These are phyloP conservation scores for Phenacoccus solenopsis DNA, from an alignment of 1,140 invertebrate species.

Conservation along the genomic window DNA sequence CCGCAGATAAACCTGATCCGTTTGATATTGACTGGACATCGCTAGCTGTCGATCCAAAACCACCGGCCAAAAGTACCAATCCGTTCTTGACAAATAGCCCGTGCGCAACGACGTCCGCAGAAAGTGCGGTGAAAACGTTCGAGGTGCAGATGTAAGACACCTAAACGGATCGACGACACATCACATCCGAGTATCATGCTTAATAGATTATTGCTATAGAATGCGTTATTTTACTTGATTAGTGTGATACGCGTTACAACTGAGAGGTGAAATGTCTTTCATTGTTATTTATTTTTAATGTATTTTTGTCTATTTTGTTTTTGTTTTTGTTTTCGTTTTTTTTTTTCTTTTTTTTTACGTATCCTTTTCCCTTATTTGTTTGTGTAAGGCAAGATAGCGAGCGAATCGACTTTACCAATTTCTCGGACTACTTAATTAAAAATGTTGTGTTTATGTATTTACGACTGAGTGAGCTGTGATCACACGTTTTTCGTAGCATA, in stretches of 20 bases:
- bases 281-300: background rate
- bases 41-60: slow-evolving; percentile 30
- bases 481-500: background rate
- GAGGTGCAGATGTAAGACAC: slow-evolving; percentile 41
- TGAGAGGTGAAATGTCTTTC: background rate
- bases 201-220: too few relatives aligned
- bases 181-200: too few relatives aligned
- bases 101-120: background rate
- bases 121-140: slow-evolving; percentile 34
- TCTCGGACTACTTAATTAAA: too few relatives aligned
- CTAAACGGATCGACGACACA: too few relatives aligned
- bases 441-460: background rate
- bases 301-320: too few relatives aligned
- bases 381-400: too few relatives aligned
- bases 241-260: too few relatives aligned
- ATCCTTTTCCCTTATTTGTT: too few relatives aligned
- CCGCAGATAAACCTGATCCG: slow-evolving; percentile 45
- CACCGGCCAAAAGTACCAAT: slow-evolving; percentile 32
- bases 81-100: slow-evolving; percentile 34
- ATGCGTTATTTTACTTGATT: too few relatives aligned
- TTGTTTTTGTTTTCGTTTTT: too few relatives aligned
- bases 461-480: slow-evolving; percentile 1
- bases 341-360: too few relatives aligned
- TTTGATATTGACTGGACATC: slow-evolving; percentile 80
- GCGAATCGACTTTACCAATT: too few relatives aligned